Evolutionary conservation across 2,113 vertebrate genomes (phyloP), one percentile per base, ranked within the genome.

Genomic region (Semnornis frantzii): DNA sequence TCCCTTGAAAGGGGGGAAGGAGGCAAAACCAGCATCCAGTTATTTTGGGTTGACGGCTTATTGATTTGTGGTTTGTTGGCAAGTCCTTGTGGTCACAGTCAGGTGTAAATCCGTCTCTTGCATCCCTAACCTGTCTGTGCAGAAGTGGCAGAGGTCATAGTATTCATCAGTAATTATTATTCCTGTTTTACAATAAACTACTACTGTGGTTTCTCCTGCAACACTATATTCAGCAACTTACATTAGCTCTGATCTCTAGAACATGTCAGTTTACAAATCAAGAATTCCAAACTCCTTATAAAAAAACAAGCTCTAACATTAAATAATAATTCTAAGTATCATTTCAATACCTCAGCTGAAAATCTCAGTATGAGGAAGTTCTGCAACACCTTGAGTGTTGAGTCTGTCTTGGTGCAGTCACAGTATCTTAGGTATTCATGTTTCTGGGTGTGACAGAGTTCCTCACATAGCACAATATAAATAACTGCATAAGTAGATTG

Each of bases 401-500:
- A 65, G 44, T 66, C n/a, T 75, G 0, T 72, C 59, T 87, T 65
- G 74, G 13, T 89, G 76, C 44, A 79, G 82, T 23, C 54, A 4
- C 33, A 80, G 44, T 74, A 86, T 82, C 87, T 90, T 18, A 86
- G 81, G 91, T 94, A 90, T 97, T 96, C 31, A 2, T 73, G 59
- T 90, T 85, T 54, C 94, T 91, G 89, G 97, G 96, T 91, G 96
- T 95, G 91, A 64, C 83, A 27, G 75, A 80, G 81, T 93, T 92
- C 93, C 89, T 95, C 21, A 66, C 87, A 87, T 91, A 87, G 72
- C 76, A 64, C 24, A 65, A 42, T 13, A 21, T 37, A 33, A 87
- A 57, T 39, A 55, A 75, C 39, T 58, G 60, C 63, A 5, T 37
- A 66, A 58, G n/a, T 28, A 63, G 44, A 82, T 87, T 78, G 82